phyloP scores from a whole-genome alignment of 2,888 invertebrate genomes.

The Neoscelio sp. region DNA sequence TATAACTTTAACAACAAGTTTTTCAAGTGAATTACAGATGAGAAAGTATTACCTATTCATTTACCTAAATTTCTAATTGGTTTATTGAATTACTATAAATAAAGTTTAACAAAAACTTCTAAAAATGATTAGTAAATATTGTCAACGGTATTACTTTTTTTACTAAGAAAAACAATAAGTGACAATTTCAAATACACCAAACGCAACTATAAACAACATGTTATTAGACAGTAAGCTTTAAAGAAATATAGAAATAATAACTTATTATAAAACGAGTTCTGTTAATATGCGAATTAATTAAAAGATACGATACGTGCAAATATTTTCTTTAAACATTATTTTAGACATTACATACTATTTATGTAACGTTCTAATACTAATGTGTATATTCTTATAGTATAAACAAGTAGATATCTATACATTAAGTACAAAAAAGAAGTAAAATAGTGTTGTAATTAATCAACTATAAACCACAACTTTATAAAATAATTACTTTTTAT shows the following conservation, averaged over 20 bases:
- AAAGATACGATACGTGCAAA: too few relatives aligned
- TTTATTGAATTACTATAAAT: neutral
- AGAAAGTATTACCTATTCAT: neutral
- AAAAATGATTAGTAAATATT: conserved; percentile 1
- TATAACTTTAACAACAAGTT: neutral
- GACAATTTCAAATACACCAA: conserved; percentile 9
- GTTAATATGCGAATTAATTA: too few relatives aligned
- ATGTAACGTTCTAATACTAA: too few relatives aligned
- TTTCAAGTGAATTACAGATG: neutral
- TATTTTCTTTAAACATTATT: too few relatives aligned
- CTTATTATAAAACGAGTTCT: neutral
- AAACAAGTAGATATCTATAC: too few relatives aligned
- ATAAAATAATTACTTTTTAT: too few relatives aligned
- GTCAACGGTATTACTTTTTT: neutral
- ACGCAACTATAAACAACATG: neutral
- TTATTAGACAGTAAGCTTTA: neutral
- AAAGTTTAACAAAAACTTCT: neutral
- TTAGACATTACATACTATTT: too few relatives aligned
- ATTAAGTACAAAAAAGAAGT: too few relatives aligned
- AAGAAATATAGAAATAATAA: neutral
- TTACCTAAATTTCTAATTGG: neutral
- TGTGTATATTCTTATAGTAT: too few relatives aligned
- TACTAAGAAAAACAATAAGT: neutral
- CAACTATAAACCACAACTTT: too few relatives aligned
- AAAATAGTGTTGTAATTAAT: too few relatives aligned